Evolutionary conservation across 2,113 vertebrate genomes (phyloP).

Genomic region (Macrotus californicus): DNA sequence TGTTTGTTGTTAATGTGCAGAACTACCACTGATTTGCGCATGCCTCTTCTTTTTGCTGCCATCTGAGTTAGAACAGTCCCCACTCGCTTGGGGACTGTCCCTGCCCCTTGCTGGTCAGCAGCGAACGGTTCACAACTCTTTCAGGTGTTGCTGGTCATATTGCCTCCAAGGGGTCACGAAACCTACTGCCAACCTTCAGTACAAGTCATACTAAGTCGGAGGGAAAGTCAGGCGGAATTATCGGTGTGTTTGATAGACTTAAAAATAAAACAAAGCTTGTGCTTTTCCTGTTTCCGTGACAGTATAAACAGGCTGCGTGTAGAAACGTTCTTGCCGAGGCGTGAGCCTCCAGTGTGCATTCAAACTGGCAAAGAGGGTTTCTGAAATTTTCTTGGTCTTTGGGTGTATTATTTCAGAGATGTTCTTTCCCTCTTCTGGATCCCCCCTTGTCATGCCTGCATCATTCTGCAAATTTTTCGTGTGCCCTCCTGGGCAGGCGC

Average conservation of each 20-base stretch:
- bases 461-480: background rate
- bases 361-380: background rate
- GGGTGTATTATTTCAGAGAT: accelerated
- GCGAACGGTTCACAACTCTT: no score
- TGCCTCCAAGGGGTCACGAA: background rate
- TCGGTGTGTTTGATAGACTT: no score
- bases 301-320: accelerated
- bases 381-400: background rate
- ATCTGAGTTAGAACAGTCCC: background rate
- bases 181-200: background rate
- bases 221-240: background rate
- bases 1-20: background rate
- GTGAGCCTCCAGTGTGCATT: accelerated
- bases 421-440: background rate
- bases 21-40: accelerated
- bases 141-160: accelerated
- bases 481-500: background rate
- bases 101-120: background rate
- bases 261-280: background rate
- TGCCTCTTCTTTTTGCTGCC: background rate
- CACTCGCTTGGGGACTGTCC: background rate
- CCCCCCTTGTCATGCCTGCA: background rate
- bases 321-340: accelerated
- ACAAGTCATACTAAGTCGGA: no score
- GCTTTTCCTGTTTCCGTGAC: background rate